These are phyloP conservation scores for Seriola aureovittata DNA, from an alignment of 2,113 vertebrate genomes.

Conservation along the genomic window DNA sequence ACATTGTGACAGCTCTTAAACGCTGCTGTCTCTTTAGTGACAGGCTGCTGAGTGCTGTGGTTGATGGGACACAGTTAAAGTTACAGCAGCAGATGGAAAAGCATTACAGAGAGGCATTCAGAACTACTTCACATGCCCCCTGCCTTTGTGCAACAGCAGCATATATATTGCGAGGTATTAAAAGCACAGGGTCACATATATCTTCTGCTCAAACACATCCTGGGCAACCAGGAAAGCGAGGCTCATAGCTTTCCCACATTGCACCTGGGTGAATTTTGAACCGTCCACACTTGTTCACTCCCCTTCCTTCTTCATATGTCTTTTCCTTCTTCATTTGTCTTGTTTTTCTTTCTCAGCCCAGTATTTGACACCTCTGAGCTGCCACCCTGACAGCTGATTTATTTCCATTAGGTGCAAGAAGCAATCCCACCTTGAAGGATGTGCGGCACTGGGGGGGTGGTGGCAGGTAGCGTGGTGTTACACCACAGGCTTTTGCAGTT, in stretches of 20 bases:
- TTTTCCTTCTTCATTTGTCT: slow-evolving; percentile 22
- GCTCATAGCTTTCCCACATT: slow-evolving; percentile 64
- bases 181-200: slow-evolving; percentile 60
- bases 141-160: slow-evolving; percentile 47
- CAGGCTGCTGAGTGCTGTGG: slow-evolving; percentile 64
- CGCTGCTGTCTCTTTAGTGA: slow-evolving; percentile 55
- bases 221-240: slow-evolving; percentile 57
- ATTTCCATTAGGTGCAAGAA: slow-evolving; percentile 55
- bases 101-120: slow-evolving; percentile 52
- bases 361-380: slow-evolving; percentile 60
- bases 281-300: not conserved
- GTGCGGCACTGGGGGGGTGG: slow-evolving; percentile 16
- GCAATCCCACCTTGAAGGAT: slow-evolving; percentile 61
- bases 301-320: slow-evolving; percentile 39
- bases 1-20: slow-evolving; percentile 62
- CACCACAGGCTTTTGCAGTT: slow-evolving; percentile 36
- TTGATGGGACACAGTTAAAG: slow-evolving; percentile 75
- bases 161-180: slow-evolving; percentile 62
- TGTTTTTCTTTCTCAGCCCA: slow-evolving; percentile 3
- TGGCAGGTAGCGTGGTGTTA: slow-evolving; percentile 60
- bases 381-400: slow-evolving; percentile 66
- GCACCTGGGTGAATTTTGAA: slow-evolving; percentile 44
- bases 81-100: slow-evolving; percentile 80
- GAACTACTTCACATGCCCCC: slow-evolving; percentile 61
- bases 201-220: slow-evolving; percentile 64